Base-by-base conservation (phyloP, 2,113 vertebrate species). In the Myrmecobius fasciatus region DNA sequence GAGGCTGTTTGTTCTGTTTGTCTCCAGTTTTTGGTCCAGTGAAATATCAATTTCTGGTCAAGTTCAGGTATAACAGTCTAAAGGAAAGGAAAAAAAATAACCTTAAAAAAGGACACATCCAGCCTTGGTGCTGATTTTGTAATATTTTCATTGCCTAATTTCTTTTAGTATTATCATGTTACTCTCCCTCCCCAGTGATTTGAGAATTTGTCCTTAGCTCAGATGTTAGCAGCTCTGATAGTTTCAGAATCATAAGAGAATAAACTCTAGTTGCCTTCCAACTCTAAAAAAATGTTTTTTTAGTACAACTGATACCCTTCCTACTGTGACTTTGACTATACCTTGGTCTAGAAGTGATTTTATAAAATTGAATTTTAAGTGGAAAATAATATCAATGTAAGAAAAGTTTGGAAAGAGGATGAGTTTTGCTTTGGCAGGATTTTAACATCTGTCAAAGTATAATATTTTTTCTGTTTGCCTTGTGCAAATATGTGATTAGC, bases 51-150 rank as follows among this genome's bases (percentile, higher is more conserved):
- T 31, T 36, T 89, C 24, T n/a, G 10, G 56, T n/a, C 4, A 12
- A 17, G 31, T 75, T 24, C 47, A 56, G 89, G 83, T 48, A 0
- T 7, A 10, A 24, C 20, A n/a, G 60, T 75, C 31, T n/a, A 75
- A 75, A 75, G 17, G 52, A 3, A 31, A 17, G 25, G 10, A 6
- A 0, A 11, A 1, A 24, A 20, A n/a, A 56, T 43, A 8, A 28
- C 8, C 90, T 5, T 0, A 67, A 8, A 25, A 56, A 56, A 90
- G 3, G 24, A 6, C 0, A 5, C 0, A 3, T 0, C 1, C 2
- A 25, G 52, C 31, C 36, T 0, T 31, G 1, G 9, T 5, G 26
- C 28, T 25, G 8, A 22, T 9, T 49, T 28, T 22, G 56, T 0
- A 5, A 91, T 91, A 24, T 10, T 51, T 17, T 24, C 89, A 8